Base-by-base conservation (phyloP, 2,888 invertebrate species). In the Shargacucullia verbasci region DNA sequence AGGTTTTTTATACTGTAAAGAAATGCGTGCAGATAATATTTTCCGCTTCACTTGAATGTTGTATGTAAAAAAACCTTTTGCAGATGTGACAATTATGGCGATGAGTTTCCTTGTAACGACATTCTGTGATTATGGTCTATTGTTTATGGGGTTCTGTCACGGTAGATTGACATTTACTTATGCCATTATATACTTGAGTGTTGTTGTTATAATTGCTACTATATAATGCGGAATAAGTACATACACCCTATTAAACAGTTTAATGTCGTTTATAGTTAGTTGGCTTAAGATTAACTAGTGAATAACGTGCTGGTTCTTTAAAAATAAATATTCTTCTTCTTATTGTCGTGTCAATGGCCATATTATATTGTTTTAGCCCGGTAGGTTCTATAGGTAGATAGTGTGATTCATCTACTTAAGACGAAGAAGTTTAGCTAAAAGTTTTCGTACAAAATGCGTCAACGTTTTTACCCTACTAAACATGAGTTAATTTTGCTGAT, bases 1-100 rank as follows among this genome's bases (percentile, higher is more conserved):
- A 40, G 20, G 33, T 35, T 53, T 73, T 64, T 76, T 73, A 59
- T 71, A 62, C 49, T 62, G 52, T 70, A 76, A 81, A 86, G 83
- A 86, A 85, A 89, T 82, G 88, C 89, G 90, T 89, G 89, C 86
- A 86, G 89, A 67, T 89, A 89, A 89, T 87, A 81, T 86, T 90
- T 87, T 88, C 87, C 84, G 84, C 86, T 76, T 85, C 81, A 84
- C 54, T 84, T 77, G 73, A 70, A 67, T 70, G 70, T 83, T 78
- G 38, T 66, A 80, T 84, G 79, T 82, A 72, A 84, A 82, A 82
- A 81, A 74, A 69, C 68, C 59, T 64, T 61, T 59, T 64, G 75
- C 80, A 80, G 81, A 83, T 85, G 80, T 85, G 80, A 82, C 83
- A 86, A 87, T 87, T 84, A 85, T 78, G 73, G 78, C 69, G 45